A percentile compares a stretch with the other conserved stretches of the same genome.
Conservation (phyloP, 35 echinoderm and acorn worm genomes). For the Ptychodera flava region DNA sequence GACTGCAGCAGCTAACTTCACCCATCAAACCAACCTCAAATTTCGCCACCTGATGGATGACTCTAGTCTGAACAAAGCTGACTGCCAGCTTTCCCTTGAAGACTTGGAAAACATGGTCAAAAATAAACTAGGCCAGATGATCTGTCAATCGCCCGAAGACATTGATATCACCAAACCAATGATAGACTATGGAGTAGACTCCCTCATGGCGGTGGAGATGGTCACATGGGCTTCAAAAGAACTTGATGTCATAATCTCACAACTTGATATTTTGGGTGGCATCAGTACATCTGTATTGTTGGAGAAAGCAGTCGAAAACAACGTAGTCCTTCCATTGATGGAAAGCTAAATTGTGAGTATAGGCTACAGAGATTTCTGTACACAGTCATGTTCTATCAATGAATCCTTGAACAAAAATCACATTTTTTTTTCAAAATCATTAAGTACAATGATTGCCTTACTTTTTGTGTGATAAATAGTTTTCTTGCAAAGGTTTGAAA, state of each 20-base stretch:
- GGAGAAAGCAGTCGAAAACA: slow-evolving; percentile 64
- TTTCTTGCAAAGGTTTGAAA: too few species aligned
- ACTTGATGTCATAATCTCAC: slow-evolving; percentile 71
- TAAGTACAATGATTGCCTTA: too few species aligned
- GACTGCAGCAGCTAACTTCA: slow-evolving; percentile 37
- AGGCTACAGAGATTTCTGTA: too few species aligned
- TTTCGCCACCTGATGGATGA: slow-evolving; percentile 51
- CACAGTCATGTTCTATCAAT: too few species aligned
- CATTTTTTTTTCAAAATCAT: too few species aligned
- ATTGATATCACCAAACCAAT: slow-evolving; percentile 87
- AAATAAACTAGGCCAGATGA: slow-evolving; percentile 70
- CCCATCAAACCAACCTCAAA: slow-evolving; percentile 45
- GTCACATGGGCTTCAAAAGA: slow-evolving; percentile 80
- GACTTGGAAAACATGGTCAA: too few species aligned
- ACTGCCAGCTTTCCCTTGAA: slow-evolving; percentile 32
- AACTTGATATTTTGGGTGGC: too few species aligned
- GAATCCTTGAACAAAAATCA: too few species aligned
- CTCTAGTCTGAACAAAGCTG: slow-evolving; percentile 25
- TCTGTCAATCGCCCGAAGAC: slow-evolving; percentile 59
- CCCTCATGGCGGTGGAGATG: slow-evolving; percentile 92
- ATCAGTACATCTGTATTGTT: too few species aligned
- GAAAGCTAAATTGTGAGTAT: too few species aligned
- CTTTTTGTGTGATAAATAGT: too few species aligned
- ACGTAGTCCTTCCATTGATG: slow-evolving; percentile 23
- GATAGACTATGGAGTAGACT: slow-evolving; percentile 95